A percentile compares a stretch with the other conserved stretches of the same genome.
Conservation (phyloP, 2,888 invertebrate species). For the Latheticus oryzae region DNA sequence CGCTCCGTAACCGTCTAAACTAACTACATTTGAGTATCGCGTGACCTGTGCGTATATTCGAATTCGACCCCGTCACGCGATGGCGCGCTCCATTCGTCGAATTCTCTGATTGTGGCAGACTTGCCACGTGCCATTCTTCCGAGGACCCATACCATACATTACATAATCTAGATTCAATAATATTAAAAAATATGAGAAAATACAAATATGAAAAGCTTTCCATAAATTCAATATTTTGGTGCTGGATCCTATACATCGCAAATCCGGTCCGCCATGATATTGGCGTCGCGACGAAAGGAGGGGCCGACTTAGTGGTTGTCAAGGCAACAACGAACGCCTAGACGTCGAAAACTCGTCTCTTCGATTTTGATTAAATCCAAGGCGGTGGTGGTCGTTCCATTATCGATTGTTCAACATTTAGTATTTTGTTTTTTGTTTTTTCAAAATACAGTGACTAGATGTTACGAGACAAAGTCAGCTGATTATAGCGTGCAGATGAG, state of each 20-base stretch:
- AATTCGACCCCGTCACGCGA: conserved; percentile 59
- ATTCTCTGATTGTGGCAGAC: conserved; percentile 62
- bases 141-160: conserved; percentile 29
- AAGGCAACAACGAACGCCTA: conserved; percentile 48
- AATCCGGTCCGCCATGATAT: conserved; percentile 49
- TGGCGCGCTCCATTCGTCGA: conserved; percentile 59
- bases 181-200: too few relatives aligned
- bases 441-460: too few relatives aligned
- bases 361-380: conserved; percentile 10
- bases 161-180: too few relatives aligned
- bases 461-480: conserved; percentile 60
- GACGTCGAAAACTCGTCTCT: conserved; percentile 19
- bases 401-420: conserved; percentile 7
- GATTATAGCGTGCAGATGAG: conserved; percentile 52
- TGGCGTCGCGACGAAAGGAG: conserved; percentile 51
- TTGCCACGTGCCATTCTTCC: conserved; percentile 61
- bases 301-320: conserved; percentile 47
- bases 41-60: conserved; percentile 61
- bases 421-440: background rate
- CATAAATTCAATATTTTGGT: too few relatives aligned
- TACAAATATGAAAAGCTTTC: too few relatives aligned
- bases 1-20: conserved; percentile 6
- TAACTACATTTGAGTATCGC: conserved; percentile 59
- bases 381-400: background rate
- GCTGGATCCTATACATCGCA: background rate